Percentiles rank a stretch among this genome's conserved stretches.
Evolutionary conservation across 1,140 invertebrate species (phyloP).

Genomic region (Hermetia illucens): DNA sequence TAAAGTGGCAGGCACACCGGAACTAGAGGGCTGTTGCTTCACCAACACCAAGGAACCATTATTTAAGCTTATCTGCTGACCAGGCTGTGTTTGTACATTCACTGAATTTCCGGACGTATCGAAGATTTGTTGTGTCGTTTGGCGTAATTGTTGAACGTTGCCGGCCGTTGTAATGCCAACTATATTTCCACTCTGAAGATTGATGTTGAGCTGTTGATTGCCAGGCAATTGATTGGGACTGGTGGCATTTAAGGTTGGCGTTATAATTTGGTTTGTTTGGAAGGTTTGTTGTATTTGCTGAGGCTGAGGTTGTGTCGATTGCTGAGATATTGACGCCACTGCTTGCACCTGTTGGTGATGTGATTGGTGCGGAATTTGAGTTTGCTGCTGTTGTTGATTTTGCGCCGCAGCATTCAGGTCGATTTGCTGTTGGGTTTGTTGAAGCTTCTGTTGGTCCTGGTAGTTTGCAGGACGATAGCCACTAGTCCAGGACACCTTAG

Average conservation of each 20-base stretch:
- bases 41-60: conserved; percentile 38
- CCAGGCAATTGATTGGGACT: neutral
- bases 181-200: conserved; percentile 1
- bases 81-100: conserved; percentile 12
- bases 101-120: neutral
- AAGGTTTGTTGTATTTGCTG: conserved; percentile 21
- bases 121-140: conserved; percentile 11
- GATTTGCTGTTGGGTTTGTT: conserved; percentile 24
- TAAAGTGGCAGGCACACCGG: neutral
- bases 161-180: conserved; percentile 3
- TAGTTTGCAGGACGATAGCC: conserved; percentile 45
- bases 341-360: conserved; percentile 13
- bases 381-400: conserved; percentile 11
- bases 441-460: conserved; percentile 18
- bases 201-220: conserved; percentile 3
- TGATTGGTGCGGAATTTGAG: conserved; percentile 15
- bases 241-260: neutral
- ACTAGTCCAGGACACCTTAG: conserved; percentile 58
- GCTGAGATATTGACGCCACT: conserved; percentile 8
- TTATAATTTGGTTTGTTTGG: conserved; percentile 4
- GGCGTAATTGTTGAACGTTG: conserved; percentile 11
- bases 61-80: conserved; percentile 29
- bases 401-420: conserved; percentile 10
- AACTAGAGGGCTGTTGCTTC: conserved; percentile 32
- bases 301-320: conserved; percentile 12